Percentiles rank a stretch among this genome's conserved stretches.
Conservation (phyloP, 2,888 invertebrate genomes). For the Temnothorax unifasciatus region DNA sequence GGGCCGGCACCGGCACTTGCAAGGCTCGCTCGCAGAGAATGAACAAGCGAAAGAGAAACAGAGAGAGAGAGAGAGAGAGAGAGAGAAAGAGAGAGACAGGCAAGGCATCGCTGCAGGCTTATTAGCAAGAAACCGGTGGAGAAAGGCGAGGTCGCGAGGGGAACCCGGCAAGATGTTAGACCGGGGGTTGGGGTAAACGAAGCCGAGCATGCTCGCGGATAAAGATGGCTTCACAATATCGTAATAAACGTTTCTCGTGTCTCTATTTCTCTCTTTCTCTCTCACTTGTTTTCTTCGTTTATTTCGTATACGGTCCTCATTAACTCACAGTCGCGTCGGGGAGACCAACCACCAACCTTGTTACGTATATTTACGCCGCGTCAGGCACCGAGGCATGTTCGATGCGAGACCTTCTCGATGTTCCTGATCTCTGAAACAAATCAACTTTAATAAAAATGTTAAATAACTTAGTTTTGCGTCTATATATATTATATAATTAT, state of each 20-base stretch:
- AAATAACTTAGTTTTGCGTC: background rate
- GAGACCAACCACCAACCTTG: conserved; percentile 58
- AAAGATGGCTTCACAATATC: conserved; percentile 78
- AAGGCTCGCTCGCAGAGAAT: conserved; percentile 32
- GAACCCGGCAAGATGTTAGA: conserved; percentile 27
- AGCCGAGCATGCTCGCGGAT: conserved; percentile 65
- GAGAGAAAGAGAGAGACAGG: conserved; percentile 60
- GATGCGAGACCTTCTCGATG: background rate
- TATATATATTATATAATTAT: too few relatives aligned
- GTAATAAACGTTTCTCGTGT: conserved; percentile 75
- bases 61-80: conserved; percentile 51
- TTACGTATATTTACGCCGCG: conserved; percentile 65
- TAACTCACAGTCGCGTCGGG: conserved; percentile 69
- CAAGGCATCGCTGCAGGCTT: conserved; percentile 68
- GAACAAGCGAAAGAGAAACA: conserved; percentile 53
- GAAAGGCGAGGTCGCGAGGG: conserved; percentile 44
- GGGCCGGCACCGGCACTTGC: background rate
- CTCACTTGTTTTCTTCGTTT: conserved; percentile 54
- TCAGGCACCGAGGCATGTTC: background rate
- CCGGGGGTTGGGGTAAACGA: conserved; percentile 48
- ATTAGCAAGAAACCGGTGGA: conserved; percentile 71
- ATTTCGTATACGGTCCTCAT: conserved; percentile 75
- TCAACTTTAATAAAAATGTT: background rate
- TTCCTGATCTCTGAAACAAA: background rate
- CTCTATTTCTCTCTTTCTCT: too few relatives aligned